Evolutionary conservation across 2,113 vertebrate genomes (phyloP).

Genomic region (Pedetes capensis): DNA sequence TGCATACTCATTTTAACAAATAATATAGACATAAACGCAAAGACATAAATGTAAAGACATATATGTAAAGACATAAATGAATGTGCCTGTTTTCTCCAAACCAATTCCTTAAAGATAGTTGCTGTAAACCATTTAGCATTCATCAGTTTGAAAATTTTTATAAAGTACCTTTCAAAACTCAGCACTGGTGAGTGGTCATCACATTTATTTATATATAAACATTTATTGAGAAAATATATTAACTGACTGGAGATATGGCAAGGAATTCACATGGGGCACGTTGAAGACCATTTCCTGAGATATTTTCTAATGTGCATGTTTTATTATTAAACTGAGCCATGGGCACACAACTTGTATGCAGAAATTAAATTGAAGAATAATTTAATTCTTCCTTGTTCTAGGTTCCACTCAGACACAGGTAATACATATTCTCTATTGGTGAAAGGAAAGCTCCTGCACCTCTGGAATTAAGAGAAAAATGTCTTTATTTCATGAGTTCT

Average conservation of each 20-base stretch:
- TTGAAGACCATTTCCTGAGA: background rate
- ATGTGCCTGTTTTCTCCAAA: background rate
- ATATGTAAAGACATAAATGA: background rate
- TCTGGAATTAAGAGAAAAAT: background rate
- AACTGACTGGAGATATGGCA: too few relatives aligned
- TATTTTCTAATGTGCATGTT: background rate
- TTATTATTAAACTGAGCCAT: background rate
- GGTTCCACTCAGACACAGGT: background rate
- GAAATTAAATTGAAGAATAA: conserved; percentile 10
- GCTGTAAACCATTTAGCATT: background rate
- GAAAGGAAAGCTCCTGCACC: background rate
- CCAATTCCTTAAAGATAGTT: background rate
- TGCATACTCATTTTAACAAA: background rate
- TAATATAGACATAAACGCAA: too few relatives aligned
- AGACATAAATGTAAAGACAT: background rate
- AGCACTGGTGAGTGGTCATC: background rate
- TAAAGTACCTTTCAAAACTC: background rate
- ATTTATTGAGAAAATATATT: background rate
- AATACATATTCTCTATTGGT: too few relatives aligned
- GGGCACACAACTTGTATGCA: background rate
- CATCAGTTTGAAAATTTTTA: background rate
- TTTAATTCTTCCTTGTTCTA: background rate
- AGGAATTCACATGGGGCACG: too few relatives aligned
- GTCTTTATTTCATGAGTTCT: background rate
- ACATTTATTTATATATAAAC: background rate